A percentile compares a stretch with the other conserved stretches of the same genome.
phyloP scores from a whole-genome alignment of 2,888 invertebrate species.

The Caenorhabditis sp. region DNA sequence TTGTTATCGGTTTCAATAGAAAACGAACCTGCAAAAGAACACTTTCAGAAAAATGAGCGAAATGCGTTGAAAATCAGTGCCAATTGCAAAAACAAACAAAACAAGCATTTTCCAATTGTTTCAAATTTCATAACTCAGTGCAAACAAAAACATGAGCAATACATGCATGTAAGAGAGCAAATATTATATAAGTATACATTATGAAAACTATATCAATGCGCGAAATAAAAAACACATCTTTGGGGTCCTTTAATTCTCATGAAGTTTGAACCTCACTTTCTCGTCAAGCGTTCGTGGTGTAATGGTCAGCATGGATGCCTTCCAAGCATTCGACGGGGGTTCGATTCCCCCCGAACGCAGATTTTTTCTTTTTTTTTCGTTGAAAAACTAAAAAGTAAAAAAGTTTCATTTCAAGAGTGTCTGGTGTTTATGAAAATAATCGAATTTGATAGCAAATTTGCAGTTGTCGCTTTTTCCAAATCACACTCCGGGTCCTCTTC shows the following conservation, averaged over 20 bases:
- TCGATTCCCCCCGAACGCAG: constrained; percentile 62
- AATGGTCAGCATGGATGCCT: constrained; percentile 64
- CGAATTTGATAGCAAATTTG: not conserved
- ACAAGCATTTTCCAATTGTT: not conserved
- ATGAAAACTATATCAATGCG: too few relatives aligned
- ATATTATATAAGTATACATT: not conserved
- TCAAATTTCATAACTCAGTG: constrained; percentile 1
- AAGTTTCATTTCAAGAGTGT: not conserved
- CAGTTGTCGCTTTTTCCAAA: not conserved
- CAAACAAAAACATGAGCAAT: constrained; percentile 1
- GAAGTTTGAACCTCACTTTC: too few relatives aligned
- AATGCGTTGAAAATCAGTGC: not conserved
- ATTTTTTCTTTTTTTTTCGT: constrained; percentile 4
- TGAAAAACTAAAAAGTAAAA: not conserved
- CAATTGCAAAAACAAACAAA: not conserved
- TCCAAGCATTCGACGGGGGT: constrained; percentile 64
- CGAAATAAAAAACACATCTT: not conserved
- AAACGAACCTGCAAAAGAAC: too few relatives aligned
- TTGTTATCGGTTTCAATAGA: too few relatives aligned
- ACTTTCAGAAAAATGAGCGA: too few relatives aligned
- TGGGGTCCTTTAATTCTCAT: too few relatives aligned
- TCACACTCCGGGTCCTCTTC: constrained; percentile 15
- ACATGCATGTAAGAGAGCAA: not conserved
- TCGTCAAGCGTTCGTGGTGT: constrained; percentile 64
- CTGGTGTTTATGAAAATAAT: constrained; percentile 4